These are phyloP conservation scores for Rhopalosiphum maidis DNA, from an alignment of 1,140 invertebrate genomes.

Conservation along the genomic window DNA sequence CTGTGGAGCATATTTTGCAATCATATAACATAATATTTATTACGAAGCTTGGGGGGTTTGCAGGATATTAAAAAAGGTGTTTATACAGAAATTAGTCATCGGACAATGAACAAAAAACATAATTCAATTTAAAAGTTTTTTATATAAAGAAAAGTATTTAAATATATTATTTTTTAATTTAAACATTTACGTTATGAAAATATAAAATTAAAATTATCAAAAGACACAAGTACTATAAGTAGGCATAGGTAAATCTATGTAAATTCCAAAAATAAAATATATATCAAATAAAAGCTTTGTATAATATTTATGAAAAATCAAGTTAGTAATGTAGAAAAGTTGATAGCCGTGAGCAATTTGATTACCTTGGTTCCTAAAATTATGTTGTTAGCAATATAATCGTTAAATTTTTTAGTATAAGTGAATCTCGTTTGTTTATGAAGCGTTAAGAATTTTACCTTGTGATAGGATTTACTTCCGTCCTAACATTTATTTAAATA, in stretches of 20 bases:
- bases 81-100: not conserved
- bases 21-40: not conserved
- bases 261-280: not conserved
- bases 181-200: not conserved
- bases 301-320: not conserved
- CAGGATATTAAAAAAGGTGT: not conserved
- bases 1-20: too few relatives aligned
- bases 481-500: not conserved
- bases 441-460: slow-evolving; percentile 1
- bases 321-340: not conserved
- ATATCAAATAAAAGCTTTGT: not conserved
- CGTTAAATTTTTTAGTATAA: not conserved
- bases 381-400: not conserved
- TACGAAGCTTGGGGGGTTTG: not conserved
- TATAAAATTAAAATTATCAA: not conserved
- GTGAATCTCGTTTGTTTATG: not conserved
- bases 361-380: slow-evolving; percentile 11
- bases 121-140: not conserved
- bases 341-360: not conserved
- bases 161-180: not conserved
- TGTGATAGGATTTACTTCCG: not conserved
- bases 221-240: not conserved
- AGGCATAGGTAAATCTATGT: not conserved
- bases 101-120: not conserved
- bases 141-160: not conserved